Conservation (phyloP, 2,888 invertebrate genomes). For the Aleiodes leptofemur region DNA sequence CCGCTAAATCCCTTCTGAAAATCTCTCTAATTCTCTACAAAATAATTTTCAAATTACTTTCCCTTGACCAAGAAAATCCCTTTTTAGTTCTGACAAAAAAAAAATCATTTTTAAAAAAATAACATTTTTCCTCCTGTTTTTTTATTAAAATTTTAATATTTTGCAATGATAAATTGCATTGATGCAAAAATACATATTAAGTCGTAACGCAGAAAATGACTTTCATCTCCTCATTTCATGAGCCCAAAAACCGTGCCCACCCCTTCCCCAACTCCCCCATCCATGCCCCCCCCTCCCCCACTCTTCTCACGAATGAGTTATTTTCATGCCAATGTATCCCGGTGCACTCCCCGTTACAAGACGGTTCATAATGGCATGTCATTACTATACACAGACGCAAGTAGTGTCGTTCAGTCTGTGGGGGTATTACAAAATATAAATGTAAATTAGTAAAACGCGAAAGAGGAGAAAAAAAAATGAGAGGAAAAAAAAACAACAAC, state of each 20-base stretch:
- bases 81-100: not conserved
- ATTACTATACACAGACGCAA: conserved; percentile 47
- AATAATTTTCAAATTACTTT: too few relatives aligned
- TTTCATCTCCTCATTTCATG: too few relatives aligned
- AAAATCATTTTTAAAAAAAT: not conserved
- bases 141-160: too few relatives aligned
- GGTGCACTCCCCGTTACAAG: conserved; percentile 26
- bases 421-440: not conserved
- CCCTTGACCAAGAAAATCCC: too few relatives aligned
- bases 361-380: conserved; percentile 32
- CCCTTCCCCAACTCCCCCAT: too few relatives aligned
- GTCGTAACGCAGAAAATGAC: too few relatives aligned
- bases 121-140: not conserved
- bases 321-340: conserved; percentile 1
- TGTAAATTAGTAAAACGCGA: conserved; percentile 37
- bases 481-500: conserved; percentile 11
- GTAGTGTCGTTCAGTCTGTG: conserved; percentile 40
- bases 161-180: too few relatives aligned
- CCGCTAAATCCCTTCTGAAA: too few relatives aligned
- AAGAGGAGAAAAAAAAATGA: conserved; percentile 19
- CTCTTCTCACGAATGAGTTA: conserved; percentile 31
- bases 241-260: too few relatives aligned
- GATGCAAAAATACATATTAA: too few relatives aligned
- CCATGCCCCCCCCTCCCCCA: conserved; percentile 45
- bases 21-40: too few relatives aligned